Conservation (phyloP, 2,888 invertebrate species). For the Augiades crinisus region DNA sequence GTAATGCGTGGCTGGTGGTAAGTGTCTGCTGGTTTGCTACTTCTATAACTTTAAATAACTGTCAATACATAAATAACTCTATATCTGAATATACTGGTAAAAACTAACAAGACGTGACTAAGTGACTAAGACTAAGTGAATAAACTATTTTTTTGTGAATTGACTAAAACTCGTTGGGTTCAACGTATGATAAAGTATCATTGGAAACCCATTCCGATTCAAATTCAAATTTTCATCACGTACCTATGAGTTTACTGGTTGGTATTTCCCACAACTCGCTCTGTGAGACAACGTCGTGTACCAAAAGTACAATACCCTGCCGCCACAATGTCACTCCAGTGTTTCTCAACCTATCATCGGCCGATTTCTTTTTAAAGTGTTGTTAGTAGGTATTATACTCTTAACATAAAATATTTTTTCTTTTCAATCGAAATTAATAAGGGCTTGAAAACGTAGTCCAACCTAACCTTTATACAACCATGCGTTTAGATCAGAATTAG, state of each 20-base stretch:
- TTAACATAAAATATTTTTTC: no score
- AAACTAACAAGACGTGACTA: not conserved
- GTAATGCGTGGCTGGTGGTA: no score
- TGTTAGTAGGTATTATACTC: no score
- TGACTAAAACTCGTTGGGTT: constrained; percentile 1
- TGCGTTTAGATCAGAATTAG: no score
- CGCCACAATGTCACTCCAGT: constrained; percentile 10
- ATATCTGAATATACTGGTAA: no score
- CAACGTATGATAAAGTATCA: constrained; percentile 8
- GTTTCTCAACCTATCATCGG: not conserved
- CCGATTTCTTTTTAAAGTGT: no score
- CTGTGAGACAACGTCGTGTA: constrained; percentile 29
- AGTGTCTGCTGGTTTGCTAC: no score
- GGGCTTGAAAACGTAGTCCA: no score
- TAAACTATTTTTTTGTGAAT: not conserved
- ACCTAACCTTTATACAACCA: no score
- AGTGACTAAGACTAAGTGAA: not conserved
- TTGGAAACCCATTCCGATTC: constrained; percentile 33
- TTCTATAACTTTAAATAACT: no score
- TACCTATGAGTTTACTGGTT: constrained; percentile 35
- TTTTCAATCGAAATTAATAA: no score
- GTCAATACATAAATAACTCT: no score
- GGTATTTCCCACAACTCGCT: constrained; percentile 48
- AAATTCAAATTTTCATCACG: constrained; percentile 54
- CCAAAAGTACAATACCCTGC: constrained; percentile 45